Percentiles rank a stretch among this genome's conserved stretches.
These are phyloP conservation scores for Bombus pascuorum DNA, from an alignment of 1,140 invertebrate genomes.

Conservation along the genomic window DNA sequence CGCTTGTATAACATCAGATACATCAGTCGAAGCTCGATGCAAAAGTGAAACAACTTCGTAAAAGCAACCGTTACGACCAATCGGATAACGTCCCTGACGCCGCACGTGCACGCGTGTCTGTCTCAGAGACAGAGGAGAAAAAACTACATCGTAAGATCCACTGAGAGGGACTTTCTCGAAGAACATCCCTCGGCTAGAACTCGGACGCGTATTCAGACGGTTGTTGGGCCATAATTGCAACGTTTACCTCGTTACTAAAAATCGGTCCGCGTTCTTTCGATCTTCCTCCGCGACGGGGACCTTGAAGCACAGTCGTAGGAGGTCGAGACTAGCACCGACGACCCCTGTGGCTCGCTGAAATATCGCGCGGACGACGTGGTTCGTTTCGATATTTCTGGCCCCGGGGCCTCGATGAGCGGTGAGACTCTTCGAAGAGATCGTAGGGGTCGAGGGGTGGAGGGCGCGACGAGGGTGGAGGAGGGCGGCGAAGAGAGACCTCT, in stretches of 20 bases:
- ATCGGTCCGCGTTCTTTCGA: slow-evolving; percentile 2
- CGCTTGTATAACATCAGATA: not conserved
- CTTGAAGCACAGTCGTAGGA: slow-evolving; percentile 62
- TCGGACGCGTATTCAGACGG: slow-evolving; percentile 12
- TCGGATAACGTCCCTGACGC: not conserved
- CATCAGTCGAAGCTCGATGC: not conserved
- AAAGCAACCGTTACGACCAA: not conserved
- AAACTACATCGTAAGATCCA: not conserved
- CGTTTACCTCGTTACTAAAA: slow-evolving; percentile 61
- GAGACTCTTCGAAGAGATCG: slow-evolving; percentile 43
- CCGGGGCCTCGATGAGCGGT: slow-evolving; percentile 60
- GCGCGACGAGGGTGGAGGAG: slow-evolving; percentile 15
- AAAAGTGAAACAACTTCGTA: not conserved
- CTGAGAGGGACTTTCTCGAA: not conserved
- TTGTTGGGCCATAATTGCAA: slow-evolving; percentile 54
- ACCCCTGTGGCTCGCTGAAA: slow-evolving; percentile 72
- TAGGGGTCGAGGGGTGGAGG: slow-evolving; percentile 36
- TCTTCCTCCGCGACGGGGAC: slow-evolving; percentile 16
- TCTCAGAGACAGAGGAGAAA: not conserved
- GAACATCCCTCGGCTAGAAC: slow-evolving; percentile 12
- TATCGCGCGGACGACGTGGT: slow-evolving; percentile 68
- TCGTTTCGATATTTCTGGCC: slow-evolving; percentile 73
- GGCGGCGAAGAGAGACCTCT: slow-evolving; percentile 63
- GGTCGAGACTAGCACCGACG: slow-evolving; percentile 56
- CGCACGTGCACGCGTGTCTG: not conserved